Conservation (phyloP, 2,797 vertebrate genomes). For the Denticeps clupeoides region DNA sequence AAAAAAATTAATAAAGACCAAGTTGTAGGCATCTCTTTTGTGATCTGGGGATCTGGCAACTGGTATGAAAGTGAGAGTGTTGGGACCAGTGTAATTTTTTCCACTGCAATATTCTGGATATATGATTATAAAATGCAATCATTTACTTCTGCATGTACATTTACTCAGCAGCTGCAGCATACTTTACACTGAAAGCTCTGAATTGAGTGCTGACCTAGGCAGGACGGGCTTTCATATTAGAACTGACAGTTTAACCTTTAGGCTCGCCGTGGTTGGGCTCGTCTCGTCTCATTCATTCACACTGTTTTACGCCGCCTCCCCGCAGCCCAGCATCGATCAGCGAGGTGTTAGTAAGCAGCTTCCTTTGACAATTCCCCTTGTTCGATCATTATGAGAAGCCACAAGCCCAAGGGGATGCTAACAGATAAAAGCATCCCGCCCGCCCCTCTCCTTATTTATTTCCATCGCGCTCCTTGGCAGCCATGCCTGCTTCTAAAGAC, state of each 20-base stretch:
- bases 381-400: conserved; percentile 54
- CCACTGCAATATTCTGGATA: too few relatives aligned
- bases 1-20: too few relatives aligned
- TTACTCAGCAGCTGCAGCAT: too few relatives aligned
- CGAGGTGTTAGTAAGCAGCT: conserved; percentile 52
- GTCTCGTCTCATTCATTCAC: conserved; percentile 12
- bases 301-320: conserved; percentile 42
- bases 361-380: conserved; percentile 53
- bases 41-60: too few relatives aligned
- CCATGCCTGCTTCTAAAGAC: conserved; percentile 36
- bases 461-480: conserved; percentile 5
- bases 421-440: conserved; percentile 35
- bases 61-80: too few relatives aligned
- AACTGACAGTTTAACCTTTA: conserved; percentile 57
- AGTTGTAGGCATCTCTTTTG: too few relatives aligned
- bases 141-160: too few relatives aligned
- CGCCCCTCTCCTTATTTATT: conserved; percentile 3
- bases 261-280: conserved; percentile 29
- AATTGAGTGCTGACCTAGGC: conserved; percentile 47
- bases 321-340: conserved; percentile 50
- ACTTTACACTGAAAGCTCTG: background rate
- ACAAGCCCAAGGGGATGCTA: conserved; percentile 36
- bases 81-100: too few relatives aligned
- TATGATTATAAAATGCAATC: too few relatives aligned
- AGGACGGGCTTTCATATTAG: conserved; percentile 51